Conservation (phyloP, 1,140 invertebrate genomes). For the Plodia interpunctella region DNA sequence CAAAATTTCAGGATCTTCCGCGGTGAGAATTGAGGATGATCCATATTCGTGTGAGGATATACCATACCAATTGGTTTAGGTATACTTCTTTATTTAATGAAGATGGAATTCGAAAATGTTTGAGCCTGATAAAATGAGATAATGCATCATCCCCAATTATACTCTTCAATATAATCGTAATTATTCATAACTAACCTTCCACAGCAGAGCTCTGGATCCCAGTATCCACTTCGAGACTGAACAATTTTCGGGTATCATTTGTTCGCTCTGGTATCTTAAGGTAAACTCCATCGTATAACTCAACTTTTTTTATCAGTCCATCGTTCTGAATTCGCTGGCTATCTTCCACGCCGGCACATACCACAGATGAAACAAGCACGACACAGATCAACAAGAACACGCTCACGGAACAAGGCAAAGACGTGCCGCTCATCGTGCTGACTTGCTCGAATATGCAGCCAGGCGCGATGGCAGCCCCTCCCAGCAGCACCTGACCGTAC, state of each 20-base stretch:
- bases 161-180: no score
- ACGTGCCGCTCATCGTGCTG: background rate
- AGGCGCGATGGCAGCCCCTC: background rate
- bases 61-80: no score
- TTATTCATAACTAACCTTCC: background rate
- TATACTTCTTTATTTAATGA: no score
- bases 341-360: background rate
- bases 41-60: no score
- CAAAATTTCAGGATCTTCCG: no score
- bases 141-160: no score
- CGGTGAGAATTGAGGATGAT: no score
- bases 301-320: conserved; percentile 9
- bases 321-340: background rate
- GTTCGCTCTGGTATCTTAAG: conserved; percentile 3
- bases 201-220: background rate
- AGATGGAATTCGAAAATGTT: no score
- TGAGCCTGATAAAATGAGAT: no score
- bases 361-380: background rate
- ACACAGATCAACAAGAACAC: background rate
- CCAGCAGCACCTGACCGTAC: background rate
- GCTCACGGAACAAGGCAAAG: background rate
- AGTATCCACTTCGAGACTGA: background rate
- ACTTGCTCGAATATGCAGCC: background rate
- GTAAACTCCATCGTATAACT: background rate
- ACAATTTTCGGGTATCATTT: conserved; percentile 7